Base-by-base conservation (phyloP, 2,797 vertebrate genomes). In the Eleutherodactylus coqui region DNA sequence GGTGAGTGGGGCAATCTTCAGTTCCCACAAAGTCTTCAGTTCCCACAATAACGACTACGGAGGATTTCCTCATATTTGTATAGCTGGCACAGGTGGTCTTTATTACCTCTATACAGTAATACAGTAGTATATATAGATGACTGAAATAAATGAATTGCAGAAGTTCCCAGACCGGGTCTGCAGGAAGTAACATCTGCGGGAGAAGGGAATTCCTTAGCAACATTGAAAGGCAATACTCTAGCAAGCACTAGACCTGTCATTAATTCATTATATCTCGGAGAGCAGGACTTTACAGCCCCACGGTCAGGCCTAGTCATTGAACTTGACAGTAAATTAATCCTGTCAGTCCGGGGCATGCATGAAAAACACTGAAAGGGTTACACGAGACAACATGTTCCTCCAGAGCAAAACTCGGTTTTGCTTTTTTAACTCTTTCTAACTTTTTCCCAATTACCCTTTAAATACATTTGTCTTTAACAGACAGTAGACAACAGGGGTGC, bases 121-220 rank as follows among this genome's bases (percentile, higher is more conserved):
- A 38, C 19, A 36, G 2, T 24, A 10, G 14, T 11, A 24, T 41
- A 62, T 70, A 34, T 41, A 70, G 0, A 9, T 24, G 14, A 67
- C 70, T 45, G 72, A 85, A 86, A 88, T 86, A 91, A 92, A 91
- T 92, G 89, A 91, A 51, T 1, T 60, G 87, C 91, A 91, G 88
- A 87, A 89, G 64, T 0, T 80, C 87, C 90, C 83, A 81, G 89
- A 88, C 91, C 70, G 79, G 88, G 89, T 88, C 90, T 83, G 77
- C 79, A 91, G 91, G 90, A 89, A 86, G 80, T 82, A 89, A 91
- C 91, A 91, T 91, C 91, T 91, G 92, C 89, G 83, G 79, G 82
- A 87, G 75, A 76, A 90, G 89, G 87, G 90, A 91, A 92, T 91
- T 89, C 89, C 90, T 90, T 83, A 75, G 62, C 0, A 88, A 89